Evolutionary conservation across 2,113 vertebrate species (phyloP).

Genomic region (Chaetorhynchus papuensis): DNA sequence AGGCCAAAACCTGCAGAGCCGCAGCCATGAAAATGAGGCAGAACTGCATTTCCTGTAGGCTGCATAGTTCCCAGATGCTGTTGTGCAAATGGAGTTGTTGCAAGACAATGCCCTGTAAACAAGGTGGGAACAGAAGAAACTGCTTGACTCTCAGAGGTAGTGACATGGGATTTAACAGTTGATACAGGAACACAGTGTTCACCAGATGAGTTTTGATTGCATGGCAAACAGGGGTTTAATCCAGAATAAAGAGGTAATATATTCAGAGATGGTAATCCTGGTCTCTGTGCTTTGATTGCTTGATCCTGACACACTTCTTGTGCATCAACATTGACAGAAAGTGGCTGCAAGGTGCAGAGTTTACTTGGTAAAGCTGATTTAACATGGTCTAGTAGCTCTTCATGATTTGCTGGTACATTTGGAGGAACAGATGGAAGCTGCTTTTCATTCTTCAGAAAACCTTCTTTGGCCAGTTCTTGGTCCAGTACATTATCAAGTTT

Average conservation of each 20-base stretch:
- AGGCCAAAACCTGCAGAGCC: conserved; percentile 59
- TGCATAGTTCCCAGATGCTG: conserved; percentile 71
- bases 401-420: background rate
- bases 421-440: background rate
- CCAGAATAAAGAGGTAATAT: background rate
- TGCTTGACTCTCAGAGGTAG: conserved; percentile 30
- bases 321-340: background rate
- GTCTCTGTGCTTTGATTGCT: background rate
- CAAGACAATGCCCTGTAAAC: conserved; percentile 63
- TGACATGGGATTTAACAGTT: conserved; percentile 53
- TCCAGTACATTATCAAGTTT: conserved; percentile 20
- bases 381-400: background rate
- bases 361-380: background rate
- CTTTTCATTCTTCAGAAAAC: background rate
- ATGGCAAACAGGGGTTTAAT: conserved; percentile 45
- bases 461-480: background rate
- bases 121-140: conserved; percentile 63
- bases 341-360: background rate
- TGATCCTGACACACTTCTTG: background rate
- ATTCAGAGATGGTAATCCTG: background rate
- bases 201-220: conserved; percentile 19
- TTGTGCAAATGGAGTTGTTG: conserved; percentile 68
- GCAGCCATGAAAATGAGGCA: conserved; percentile 69
- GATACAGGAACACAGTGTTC: conserved; percentile 58
- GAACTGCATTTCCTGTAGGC: background rate